Evolutionary conservation across 2,888 invertebrate species (phyloP).

Genomic region (Conops quadrifasciatus): DNA sequence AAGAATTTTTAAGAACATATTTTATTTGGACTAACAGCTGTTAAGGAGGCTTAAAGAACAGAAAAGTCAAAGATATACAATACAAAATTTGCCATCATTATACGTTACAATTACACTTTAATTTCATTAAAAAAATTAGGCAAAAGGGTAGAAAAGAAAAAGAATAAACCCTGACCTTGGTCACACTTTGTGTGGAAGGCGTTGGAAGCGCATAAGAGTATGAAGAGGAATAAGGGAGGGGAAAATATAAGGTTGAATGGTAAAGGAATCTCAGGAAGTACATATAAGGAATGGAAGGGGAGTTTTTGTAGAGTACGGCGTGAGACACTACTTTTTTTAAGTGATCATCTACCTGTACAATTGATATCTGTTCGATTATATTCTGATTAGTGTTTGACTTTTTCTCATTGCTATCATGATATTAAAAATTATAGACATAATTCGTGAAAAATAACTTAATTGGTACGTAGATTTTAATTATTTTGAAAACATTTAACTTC

Average conservation of each 20-base stretch:
- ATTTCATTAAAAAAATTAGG: slow-evolving; percentile 11
- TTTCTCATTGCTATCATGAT: background rate
- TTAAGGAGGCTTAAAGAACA: background rate
- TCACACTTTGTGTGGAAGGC: background rate
- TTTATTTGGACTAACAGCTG: background rate
- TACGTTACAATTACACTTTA: background rate
- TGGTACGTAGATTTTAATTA: background rate
- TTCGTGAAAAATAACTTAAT: background rate
- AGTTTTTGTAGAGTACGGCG: background rate
- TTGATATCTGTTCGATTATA: too few relatives aligned
- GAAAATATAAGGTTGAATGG: slow-evolving; percentile 15
- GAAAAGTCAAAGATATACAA: background rate
- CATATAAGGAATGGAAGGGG: background rate
- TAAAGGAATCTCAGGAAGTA: background rate
- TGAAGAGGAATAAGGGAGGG: background rate
- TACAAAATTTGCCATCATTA: background rate
- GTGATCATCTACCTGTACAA: too few relatives aligned
- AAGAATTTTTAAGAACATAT: slow-evolving; percentile 16
- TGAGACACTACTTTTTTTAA: background rate
- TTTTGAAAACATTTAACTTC: background rate
- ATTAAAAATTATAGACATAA: background rate
- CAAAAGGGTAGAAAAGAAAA: slow-evolving; percentile 6
- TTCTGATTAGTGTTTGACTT: background rate
- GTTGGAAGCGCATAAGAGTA: background rate
- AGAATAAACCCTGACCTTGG: background rate